Conservation (phyloP, 1,140 invertebrate genomes). For the Hyposmocoma kahamanoa region DNA sequence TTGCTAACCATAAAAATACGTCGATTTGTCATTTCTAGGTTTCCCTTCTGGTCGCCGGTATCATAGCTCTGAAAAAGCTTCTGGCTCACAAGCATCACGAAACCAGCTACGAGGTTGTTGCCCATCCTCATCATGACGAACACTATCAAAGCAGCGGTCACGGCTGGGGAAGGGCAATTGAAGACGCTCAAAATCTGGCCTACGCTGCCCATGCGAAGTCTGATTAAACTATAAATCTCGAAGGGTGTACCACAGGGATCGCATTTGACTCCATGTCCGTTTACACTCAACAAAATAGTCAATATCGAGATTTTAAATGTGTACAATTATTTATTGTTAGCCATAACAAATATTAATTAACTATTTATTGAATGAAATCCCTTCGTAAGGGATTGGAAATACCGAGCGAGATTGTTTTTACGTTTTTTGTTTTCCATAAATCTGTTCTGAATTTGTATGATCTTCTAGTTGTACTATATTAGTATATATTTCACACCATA, state of each 20-base stretch:
- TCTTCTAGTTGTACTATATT: constrained; percentile 57
- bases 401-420: constrained; percentile 27
- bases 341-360: constrained; percentile 50
- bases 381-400: constrained; percentile 49
- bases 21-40: no score
- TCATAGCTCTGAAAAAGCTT: constrained; percentile 87
- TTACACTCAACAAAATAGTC: constrained; percentile 7
- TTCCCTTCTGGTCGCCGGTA: constrained; percentile 82
- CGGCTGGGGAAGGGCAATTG: constrained; percentile 75
- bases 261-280: constrained; percentile 22
- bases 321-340: constrained; percentile 54
- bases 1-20: no score
- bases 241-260: constrained; percentile 26
- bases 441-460: constrained; percentile 65
- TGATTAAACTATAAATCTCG: constrained; percentile 32
- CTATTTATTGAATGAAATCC: constrained; percentile 49
- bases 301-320: constrained; percentile 4
- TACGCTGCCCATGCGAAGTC: constrained; percentile 76
- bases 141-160: constrained; percentile 73
- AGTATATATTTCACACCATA: constrained; percentile 61
- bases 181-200: constrained; percentile 77
- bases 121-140: constrained; percentile 78
- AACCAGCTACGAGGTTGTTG: constrained; percentile 83
- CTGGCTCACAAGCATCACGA: constrained; percentile 80
- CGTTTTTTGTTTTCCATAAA: constrained; percentile 46